Percentiles rank a stretch among this genome's conserved stretches.
Evolutionary conservation across 2,797 vertebrate species (phyloP).

Genomic region (Artibeus jamaicensis): DNA sequence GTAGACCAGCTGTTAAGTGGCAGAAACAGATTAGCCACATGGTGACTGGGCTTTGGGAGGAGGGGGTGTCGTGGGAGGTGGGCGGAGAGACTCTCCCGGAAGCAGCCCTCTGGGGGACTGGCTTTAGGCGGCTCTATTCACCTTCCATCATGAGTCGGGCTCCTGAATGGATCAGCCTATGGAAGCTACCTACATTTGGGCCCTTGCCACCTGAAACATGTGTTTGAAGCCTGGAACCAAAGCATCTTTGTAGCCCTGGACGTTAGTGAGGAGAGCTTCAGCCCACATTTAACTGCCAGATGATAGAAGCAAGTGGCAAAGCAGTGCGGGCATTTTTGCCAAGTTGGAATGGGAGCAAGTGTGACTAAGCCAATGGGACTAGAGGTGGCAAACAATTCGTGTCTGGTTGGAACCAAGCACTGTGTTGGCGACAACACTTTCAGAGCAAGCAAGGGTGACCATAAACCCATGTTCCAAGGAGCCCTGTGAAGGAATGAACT

Average conservation of each 20-base stretch:
- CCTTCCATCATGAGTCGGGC: not conserved
- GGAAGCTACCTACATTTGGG: slow-evolving; percentile 71
- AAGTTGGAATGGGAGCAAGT: slow-evolving; percentile 70
- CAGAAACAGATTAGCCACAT: not conserved
- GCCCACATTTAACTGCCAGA: slow-evolving; percentile 82
- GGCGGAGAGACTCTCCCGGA: not conserved
- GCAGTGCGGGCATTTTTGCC: slow-evolving; percentile 79
- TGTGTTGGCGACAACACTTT: slow-evolving; percentile 69
- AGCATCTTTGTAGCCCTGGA: slow-evolving; percentile 80
- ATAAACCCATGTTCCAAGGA: slow-evolving; percentile 61
- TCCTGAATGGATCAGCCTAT: not conserved
- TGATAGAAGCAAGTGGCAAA: slow-evolving; percentile 82
- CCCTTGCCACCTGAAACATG: slow-evolving; percentile 40
- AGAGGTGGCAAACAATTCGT: slow-evolving; percentile 77
- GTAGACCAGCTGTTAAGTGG: not conserved
- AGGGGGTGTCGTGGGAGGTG: not conserved
- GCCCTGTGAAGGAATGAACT: slow-evolving; percentile 66
- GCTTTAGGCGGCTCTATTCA: not conserved
- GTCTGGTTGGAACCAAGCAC: slow-evolving; percentile 73
- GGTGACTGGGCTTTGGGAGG: not conserved
- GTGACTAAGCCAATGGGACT: slow-evolving; percentile 69
- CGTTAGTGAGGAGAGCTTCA: slow-evolving; percentile 78
- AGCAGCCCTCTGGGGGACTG: not conserved
- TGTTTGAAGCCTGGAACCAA: slow-evolving; percentile 73
- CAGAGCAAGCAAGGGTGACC: slow-evolving; percentile 74